Evolutionary conservation across 2,797 vertebrate species (phyloP).

Genomic region (Cyprinodon diabolis): DNA sequence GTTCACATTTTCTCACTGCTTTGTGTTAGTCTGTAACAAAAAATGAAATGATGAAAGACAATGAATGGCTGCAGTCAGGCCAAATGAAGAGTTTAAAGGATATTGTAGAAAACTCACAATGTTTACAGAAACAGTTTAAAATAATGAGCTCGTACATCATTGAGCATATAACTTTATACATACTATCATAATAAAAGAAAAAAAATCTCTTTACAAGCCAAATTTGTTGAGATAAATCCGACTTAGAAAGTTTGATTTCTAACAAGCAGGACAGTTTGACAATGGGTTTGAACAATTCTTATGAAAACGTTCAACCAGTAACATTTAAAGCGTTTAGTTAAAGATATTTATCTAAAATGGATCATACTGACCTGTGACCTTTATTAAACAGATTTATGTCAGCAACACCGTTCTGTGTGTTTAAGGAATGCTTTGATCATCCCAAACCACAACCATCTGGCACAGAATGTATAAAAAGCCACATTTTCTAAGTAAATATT

Average conservation of each 20-base stretch:
- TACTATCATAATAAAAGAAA: conserved; percentile 29
- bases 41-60: not conserved
- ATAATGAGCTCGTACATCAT: not conserved
- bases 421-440: not conserved
- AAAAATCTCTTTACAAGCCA: conserved; percentile 27
- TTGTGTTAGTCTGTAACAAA: not conserved
- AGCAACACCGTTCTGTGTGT: not conserved
- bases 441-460: conserved; percentile 1
- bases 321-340: conserved; percentile 26
- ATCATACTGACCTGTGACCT: not conserved
- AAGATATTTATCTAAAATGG: conserved; percentile 11
- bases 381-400: not conserved
- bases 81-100: not conserved
- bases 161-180: conserved; percentile 13
- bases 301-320: conserved; percentile 24
- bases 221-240: not conserved
- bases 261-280: conserved; percentile 43
- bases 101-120: conserved; percentile 44
- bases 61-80: not conserved
- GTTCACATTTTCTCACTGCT: not conserved
- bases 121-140: conserved; percentile 39
- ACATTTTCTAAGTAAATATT: conserved; percentile 3
- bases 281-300: conserved; percentile 45
- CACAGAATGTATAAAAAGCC: conserved; percentile 12
- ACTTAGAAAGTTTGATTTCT: no score